Base-by-base conservation (phyloP, 2,113 vertebrate genomes). In the Crotophaga sulcirostris region DNA sequence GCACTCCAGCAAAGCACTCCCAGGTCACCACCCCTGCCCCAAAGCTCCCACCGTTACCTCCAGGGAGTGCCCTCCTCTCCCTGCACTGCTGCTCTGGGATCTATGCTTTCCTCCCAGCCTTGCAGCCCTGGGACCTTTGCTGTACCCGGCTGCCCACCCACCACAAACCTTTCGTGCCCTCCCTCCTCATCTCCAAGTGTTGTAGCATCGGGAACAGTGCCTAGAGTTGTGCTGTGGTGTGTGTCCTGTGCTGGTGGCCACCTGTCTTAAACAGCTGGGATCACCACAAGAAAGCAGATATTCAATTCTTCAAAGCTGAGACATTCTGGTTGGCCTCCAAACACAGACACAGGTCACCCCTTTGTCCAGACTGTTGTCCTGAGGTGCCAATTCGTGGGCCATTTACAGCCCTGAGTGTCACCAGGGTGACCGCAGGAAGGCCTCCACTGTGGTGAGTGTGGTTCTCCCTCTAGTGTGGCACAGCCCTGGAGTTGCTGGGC, bases 391-490 rank as follows among this genome's bases (percentile, higher is more conserved):
- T 33, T 51, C 31, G 29, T 2, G 23, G 24, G 7, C 16, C 44
- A 10, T 34, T 66, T 45, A 66, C 83, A 91, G 40, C 16, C 29
- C 56, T 3, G 1, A 56, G 47, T 79, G 33, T 14, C 51, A 40
- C 23, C 8, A 9, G 45, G 25, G 45, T 47, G 45, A 17, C 45
- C 45, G 20, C 17, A 54, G 31, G 11, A 83, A 89, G 62, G 17
- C 45, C 7, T 55, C 18, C 59, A 21, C 55, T 28, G 63, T 59
- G 15, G 6, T 15, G 33, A 55, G 11, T 3, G 0, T 8, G 10
- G 36, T 34, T 38, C 25, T 21, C 4, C 2, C 24, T 56, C 45
- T 26, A 24, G 38, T 1, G 0, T 18, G 18, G 10, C 20, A n/a
- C 33, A 70, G 47, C 19, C 17, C 23, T 68, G 44, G 20, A 7